phyloP scores from a whole-genome alignment of 2,888 invertebrate species.

The Ditula angustiorana region DNA sequence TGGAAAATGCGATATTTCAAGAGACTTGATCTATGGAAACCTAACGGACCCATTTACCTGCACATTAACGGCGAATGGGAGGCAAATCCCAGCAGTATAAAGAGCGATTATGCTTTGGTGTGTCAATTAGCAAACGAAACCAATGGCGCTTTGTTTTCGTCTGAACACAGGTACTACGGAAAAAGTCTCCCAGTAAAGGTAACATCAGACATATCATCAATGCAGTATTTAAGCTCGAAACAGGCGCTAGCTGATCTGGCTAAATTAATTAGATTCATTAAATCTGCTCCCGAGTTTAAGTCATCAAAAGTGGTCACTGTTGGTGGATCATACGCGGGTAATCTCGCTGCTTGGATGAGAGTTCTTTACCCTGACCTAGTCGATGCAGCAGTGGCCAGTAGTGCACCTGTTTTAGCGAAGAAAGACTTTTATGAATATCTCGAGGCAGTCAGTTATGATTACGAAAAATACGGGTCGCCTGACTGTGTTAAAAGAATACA shows the following conservation, averaged over 20 bases:
- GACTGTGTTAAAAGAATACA: conserved; percentile 61
- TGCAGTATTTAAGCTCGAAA: conserved; percentile 66
- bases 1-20: conserved; percentile 75
- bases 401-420: conserved; percentile 74
- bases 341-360: conserved; percentile 76
- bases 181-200: conserved; percentile 57
- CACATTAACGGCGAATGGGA: conserved; percentile 69
- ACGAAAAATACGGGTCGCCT: conserved; percentile 63
- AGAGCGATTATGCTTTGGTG: conserved; percentile 63
- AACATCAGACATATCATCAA: conserved; percentile 51
- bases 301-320: conserved; percentile 70
- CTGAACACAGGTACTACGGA: conserved; percentile 77
- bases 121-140: conserved; percentile 71
- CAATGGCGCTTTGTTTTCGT: conserved; percentile 67
- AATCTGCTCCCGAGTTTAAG: conserved; percentile 52
- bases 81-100: conserved; percentile 55
- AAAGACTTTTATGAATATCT: conserved; percentile 73
- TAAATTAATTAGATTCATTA: conserved; percentile 57
- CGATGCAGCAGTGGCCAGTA: conserved; percentile 73
- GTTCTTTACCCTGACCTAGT: conserved; percentile 67
- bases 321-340: conserved; percentile 76
- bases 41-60: conserved; percentile 66
- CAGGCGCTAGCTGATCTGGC: conserved; percentile 75
- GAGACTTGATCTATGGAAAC: conserved; percentile 63
- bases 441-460: conserved; percentile 69